Evolutionary conservation across 2,797 vertebrate genomes (phyloP).

Genomic region (Platyrinchus mystaceus): DNA sequence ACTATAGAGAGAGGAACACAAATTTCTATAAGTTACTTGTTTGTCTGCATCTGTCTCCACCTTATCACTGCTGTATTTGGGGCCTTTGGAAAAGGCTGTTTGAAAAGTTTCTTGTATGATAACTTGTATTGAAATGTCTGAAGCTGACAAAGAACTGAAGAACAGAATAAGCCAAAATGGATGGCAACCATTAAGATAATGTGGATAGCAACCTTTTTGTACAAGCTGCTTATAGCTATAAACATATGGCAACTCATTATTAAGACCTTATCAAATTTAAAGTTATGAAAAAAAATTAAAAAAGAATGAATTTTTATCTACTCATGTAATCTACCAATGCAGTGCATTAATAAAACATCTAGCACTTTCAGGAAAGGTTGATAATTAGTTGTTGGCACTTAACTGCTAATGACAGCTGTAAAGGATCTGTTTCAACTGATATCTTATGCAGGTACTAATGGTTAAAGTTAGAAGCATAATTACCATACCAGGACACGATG

Average conservation of each 20-base stretch:
- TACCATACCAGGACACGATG: conserved; percentile 11
- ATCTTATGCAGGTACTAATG: conserved; percentile 43
- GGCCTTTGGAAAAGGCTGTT: background rate
- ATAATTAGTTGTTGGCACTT: conserved; percentile 17
- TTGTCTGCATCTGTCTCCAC: background rate
- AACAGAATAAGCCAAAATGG: background rate
- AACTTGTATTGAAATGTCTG: background rate
- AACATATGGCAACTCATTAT: background rate
- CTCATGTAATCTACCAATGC: background rate
- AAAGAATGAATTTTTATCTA: background rate
- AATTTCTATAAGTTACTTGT: background rate
- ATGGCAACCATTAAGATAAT: background rate
- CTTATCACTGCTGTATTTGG: background rate
- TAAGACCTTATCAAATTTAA: background rate
- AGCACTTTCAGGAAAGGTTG: conserved; percentile 12
- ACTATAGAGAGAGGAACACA: background rate
- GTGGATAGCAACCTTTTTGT: background rate
- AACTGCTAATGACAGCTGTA: background rate
- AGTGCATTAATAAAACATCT: conserved; percentile 25
- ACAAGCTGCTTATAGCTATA: background rate
- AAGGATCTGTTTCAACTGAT: conserved; percentile 32
- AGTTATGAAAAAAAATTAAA: background rate
- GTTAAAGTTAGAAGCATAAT: conserved; percentile 30
- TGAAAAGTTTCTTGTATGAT: background rate
- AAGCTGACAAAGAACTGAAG: background rate